These are phyloP conservation scores for Tragelaphus eurycerus DNA, from an alignment of 2,797 vertebrate species.

Conservation along the genomic window DNA sequence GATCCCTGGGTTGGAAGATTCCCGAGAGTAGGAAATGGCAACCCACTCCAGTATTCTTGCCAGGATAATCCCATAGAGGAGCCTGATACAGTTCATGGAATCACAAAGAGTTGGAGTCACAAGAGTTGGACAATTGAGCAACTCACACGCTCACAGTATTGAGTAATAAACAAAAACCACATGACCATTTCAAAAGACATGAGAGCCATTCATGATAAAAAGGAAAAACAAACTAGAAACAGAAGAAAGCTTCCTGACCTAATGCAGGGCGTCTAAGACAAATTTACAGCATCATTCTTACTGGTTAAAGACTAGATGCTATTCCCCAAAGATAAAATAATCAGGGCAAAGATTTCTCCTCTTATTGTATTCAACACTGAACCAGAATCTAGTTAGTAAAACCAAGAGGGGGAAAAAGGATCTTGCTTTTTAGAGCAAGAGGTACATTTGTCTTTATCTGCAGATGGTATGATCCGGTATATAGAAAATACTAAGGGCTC, in stretches of 20 bases:
- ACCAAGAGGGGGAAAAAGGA: neutral
- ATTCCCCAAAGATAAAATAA: neutral
- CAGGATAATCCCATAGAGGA: neutral
- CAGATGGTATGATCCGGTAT: neutral
- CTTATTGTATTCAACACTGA: neutral
- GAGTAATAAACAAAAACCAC: neutral
- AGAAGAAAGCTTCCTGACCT: neutral
- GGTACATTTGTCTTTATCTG: neutral
- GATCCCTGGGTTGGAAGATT: neutral
- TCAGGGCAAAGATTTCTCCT: neutral
- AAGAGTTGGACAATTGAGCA: neutral
- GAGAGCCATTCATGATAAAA: neutral
- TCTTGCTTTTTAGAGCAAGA: neutral
- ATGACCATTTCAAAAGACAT: neutral
- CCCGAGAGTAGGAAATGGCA: neutral
- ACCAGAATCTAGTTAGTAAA: neutral
- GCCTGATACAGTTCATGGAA: neutral
- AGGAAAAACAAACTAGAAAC: neutral
- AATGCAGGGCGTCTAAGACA: neutral
- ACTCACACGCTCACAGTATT: neutral
- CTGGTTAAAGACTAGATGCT: neutral
- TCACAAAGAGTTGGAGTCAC: neutral
- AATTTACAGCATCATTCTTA: neutral
- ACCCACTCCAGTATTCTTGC: neutral
- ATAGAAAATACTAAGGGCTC: neutral